These are phyloP conservation scores for Cuniculus paca DNA, from an alignment of 2,797 vertebrate genomes.

Conservation along the genomic window DNA sequence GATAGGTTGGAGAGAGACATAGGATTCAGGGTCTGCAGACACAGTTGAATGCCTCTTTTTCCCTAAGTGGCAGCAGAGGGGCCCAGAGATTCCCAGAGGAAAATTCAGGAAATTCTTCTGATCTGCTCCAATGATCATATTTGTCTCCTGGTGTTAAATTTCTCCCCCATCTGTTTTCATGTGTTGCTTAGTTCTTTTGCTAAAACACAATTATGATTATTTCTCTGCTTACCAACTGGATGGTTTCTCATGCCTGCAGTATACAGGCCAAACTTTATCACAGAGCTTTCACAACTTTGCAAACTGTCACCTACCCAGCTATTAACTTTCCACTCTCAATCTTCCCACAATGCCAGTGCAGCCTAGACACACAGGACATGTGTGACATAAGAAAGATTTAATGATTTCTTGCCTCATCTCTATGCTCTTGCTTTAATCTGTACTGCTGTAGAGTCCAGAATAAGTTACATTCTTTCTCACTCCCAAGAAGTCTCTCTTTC, in stretches of 20 bases:
- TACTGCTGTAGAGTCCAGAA: not conserved
- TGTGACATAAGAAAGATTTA: not conserved
- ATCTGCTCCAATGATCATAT: not conserved
- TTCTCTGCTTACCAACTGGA: not conserved
- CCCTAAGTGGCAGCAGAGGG: not conserved
- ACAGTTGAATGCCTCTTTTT: not conserved
- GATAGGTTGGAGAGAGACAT: not conserved
- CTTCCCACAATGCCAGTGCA: not conserved
- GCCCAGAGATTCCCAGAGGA: not conserved
- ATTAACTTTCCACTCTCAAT: not conserved
- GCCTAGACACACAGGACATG: not conserved
- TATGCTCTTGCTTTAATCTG: not conserved
- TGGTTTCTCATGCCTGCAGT: not conserved
- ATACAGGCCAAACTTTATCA: not conserved
- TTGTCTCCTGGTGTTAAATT: slow-evolving; percentile 12
- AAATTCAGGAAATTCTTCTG: not conserved
- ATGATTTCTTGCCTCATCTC: not conserved
- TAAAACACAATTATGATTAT: not conserved
- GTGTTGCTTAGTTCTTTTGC: not conserved
- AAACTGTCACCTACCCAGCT: not conserved
- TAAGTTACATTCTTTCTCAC: not conserved
- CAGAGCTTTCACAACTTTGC: not conserved
- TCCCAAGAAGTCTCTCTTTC: not conserved
- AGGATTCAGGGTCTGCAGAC: not conserved
- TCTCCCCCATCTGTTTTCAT: not conserved